These are phyloP conservation scores for Akabosia matsudoensis DNA, from an alignment of 1,140 invertebrate species.

Conservation along the genomic window DNA sequence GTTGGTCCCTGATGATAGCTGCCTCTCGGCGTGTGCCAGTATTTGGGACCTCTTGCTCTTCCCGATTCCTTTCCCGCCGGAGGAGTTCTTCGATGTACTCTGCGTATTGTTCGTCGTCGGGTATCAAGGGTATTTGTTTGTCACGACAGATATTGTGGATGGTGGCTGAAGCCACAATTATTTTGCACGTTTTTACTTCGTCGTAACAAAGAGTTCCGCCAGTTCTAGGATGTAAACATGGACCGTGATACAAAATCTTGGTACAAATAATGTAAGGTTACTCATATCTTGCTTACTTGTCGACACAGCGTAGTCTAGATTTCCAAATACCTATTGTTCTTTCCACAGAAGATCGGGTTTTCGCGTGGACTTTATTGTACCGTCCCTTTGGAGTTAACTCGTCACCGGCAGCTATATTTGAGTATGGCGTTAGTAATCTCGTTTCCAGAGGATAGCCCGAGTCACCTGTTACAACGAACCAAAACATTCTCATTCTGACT, in stretches of 20 bases:
- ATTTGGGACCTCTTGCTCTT: too few relatives aligned
- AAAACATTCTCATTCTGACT: too few relatives aligned
- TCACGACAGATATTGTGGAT: not conserved
- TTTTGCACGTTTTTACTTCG: not conserved
- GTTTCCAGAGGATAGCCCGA: not conserved
- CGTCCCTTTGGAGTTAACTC: not conserved
- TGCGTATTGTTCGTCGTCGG: slow-evolving; percentile 17
- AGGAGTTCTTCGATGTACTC: too few relatives aligned
- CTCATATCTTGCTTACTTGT: not conserved
- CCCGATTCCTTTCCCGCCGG: too few relatives aligned
- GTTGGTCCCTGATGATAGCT: too few relatives aligned
- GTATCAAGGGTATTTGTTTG: not conserved
- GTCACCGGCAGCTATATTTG: not conserved
- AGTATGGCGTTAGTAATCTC: not conserved
- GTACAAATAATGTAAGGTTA: not conserved
- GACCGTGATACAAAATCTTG: not conserved
- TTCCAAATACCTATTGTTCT: not conserved
- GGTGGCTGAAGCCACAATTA: not conserved
- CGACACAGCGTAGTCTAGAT: not conserved
- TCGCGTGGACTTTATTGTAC: not conserved
- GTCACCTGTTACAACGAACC: not conserved
- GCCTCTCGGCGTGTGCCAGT: too few relatives aligned
- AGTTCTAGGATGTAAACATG: not conserved
- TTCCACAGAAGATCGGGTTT: slow-evolving; percentile 1
- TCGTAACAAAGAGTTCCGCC: not conserved